phyloP scores from a whole-genome alignment of 1,140 invertebrate species.

The Eueides isabella region DNA sequence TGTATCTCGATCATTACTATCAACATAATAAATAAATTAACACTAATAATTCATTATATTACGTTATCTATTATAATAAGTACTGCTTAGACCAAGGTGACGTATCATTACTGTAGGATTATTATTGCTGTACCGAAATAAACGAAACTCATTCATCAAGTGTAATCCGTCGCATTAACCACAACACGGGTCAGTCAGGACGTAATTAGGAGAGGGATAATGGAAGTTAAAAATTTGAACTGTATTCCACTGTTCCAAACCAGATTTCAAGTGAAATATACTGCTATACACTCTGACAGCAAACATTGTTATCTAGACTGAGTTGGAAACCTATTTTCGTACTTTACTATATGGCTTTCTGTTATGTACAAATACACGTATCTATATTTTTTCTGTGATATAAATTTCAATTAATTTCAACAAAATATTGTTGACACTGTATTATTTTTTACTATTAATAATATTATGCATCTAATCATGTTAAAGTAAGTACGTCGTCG shows the following conservation, averaged over 20 bases:
- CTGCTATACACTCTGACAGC: no score
- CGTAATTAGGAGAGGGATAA: constrained; percentile 39
- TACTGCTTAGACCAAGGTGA: constrained; percentile 1
- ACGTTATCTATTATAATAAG: not conserved
- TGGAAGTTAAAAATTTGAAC: constrained; percentile 23
- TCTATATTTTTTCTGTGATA: no score
- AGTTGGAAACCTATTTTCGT: no score
- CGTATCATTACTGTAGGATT: constrained; percentile 36
- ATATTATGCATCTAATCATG: no score
- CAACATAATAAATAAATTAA: constrained; percentile 1
- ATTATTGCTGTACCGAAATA: constrained; percentile 36
- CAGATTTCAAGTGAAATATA: not conserved
- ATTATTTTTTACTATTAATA: no score
- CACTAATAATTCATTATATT: constrained; percentile 3
- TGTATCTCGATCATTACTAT: no score
- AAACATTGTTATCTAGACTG: no score
- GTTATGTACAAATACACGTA: no score
- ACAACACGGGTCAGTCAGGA: constrained; percentile 30
- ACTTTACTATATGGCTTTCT: no score
- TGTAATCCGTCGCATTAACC: constrained; percentile 41
- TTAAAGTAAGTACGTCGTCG: no score
- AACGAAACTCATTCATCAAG: constrained; percentile 46
- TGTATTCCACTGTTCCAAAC: not conserved
- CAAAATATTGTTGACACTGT: no score
- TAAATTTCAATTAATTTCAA: no score